Conservation (phyloP, 2,888 invertebrate genomes). For the Epirrhoe tristata region DNA sequence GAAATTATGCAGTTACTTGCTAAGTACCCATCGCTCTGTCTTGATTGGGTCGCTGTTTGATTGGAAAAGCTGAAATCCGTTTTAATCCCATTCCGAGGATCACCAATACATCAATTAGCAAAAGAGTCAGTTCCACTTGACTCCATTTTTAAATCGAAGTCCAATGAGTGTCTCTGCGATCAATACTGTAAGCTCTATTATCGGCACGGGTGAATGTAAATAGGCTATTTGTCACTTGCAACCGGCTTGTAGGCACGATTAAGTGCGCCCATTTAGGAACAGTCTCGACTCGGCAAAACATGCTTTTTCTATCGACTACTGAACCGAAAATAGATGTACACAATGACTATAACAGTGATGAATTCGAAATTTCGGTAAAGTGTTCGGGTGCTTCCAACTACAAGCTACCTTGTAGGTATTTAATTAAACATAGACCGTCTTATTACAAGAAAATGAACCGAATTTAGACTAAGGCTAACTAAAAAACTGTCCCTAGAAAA, state of each 20-base stretch:
- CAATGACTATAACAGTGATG: not conserved
- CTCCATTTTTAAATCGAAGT: conserved; percentile 11
- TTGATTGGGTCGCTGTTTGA: not conserved
- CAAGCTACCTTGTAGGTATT: too few relatives aligned
- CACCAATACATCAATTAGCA: not conserved
- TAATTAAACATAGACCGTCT: too few relatives aligned
- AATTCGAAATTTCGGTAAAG: too few relatives aligned
- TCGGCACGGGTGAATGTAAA: conserved; percentile 56
- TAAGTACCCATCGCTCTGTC: too few relatives aligned
- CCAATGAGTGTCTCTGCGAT: conserved; percentile 9
- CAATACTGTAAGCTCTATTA: conserved; percentile 55
- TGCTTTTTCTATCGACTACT: conserved; percentile 45
- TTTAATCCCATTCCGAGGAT: conserved; percentile 1
- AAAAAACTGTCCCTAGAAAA: too few relatives aligned
- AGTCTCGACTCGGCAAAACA: conserved; percentile 44
- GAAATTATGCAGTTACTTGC: too few relatives aligned
- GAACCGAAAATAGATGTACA: conserved; percentile 18
- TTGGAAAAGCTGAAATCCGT: not conserved
- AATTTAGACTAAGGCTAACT: too few relatives aligned
- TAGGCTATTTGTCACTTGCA: conserved; percentile 67
- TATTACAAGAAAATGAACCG: too few relatives aligned
- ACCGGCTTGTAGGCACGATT: conserved; percentile 53
- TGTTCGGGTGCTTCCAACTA: too few relatives aligned
- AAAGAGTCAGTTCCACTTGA: conserved; percentile 8
- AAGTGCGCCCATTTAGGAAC: conserved; percentile 56